A percentile compares a stretch with the other conserved stretches of the same genome.
phyloP scores from a whole-genome alignment of 64 coral and sea anemone genomes.

The Stichodactyla mertensii region DNA sequence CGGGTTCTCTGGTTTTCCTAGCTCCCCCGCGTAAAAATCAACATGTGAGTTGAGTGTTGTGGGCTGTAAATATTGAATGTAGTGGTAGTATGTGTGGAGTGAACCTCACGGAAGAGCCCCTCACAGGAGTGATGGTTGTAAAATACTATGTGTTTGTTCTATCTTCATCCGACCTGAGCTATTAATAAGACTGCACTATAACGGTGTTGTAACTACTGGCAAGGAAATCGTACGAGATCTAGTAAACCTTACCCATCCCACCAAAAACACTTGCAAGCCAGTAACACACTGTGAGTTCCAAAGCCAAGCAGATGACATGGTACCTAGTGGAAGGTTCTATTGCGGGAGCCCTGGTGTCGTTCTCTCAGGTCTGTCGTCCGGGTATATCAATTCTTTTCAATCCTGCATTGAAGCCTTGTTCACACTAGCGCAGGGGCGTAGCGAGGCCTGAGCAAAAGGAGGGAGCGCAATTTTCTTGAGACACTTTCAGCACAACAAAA shows the following conservation, averaged over 20 bases:
- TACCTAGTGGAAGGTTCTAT: slow-evolving; percentile 20
- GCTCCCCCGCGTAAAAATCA: no score
- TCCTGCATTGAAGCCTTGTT: background rate
- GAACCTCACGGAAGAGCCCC: no score
- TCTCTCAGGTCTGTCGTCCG: slow-evolving; percentile 24
- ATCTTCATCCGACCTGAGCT: slow-evolving; percentile 30
- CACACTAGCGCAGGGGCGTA: no score
- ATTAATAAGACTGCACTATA: slow-evolving; percentile 25
- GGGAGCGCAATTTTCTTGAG: no score
- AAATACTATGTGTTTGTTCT: background rate
- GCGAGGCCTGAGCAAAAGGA: no score
- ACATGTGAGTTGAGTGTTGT: no score
- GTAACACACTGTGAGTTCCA: slow-evolving; percentile 43
- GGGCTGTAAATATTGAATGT: no score
- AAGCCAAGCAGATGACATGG: slow-evolving; percentile 28
- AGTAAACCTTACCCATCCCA: slow-evolving; percentile 24
- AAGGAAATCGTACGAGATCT: slow-evolving; percentile 31
- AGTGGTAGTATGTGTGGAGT: no score
- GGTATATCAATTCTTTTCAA: background rate
- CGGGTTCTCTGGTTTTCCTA: no score
- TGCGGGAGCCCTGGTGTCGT: slow-evolving; percentile 11
- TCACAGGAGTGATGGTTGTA: background rate
- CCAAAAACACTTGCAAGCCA: slow-evolving; percentile 28
- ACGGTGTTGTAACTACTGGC: slow-evolving; percentile 22
- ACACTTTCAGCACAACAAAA: no score